These are phyloP conservation scores for Accipiter cooperii DNA, from an alignment of 2,113 vertebrate genomes.

Conservation along the genomic window DNA sequence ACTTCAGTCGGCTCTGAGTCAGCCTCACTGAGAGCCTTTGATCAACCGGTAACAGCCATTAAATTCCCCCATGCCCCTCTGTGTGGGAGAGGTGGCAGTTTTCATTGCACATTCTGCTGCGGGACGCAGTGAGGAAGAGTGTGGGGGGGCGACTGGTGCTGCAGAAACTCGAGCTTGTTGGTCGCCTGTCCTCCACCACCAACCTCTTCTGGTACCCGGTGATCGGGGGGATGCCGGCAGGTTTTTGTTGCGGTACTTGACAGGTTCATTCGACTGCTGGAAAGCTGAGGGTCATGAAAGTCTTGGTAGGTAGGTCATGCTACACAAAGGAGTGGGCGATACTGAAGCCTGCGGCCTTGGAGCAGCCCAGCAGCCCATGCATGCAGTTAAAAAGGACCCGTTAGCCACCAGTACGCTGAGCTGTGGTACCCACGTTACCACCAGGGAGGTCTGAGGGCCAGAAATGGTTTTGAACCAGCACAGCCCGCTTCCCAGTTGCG, in stretches of 20 bases:
- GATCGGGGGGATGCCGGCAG: fast-evolving
- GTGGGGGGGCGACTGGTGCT: neutral
- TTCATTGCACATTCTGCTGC: neutral
- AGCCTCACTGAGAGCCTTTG: slow-evolving; percentile 21
- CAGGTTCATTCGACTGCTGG: neutral
- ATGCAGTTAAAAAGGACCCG: neutral
- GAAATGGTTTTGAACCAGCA: neutral
- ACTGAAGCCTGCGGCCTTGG: neutral
- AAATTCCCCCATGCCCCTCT: neutral
- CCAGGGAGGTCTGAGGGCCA: neutral
- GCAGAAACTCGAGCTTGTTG: neutral
- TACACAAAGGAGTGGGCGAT: neutral
- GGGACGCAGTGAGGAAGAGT: neutral
- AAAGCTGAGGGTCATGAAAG: neutral
- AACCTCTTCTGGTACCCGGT: neutral
- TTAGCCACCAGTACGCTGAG: fast-evolving
- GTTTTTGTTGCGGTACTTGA: neutral
- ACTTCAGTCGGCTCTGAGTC: neutral
- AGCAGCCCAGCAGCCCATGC: neutral
- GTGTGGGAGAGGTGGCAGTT: neutral
- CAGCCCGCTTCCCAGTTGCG: neutral
- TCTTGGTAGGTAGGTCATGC: neutral
- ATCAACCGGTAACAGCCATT: neutral
- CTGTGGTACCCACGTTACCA: neutral
- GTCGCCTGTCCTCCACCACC: fast-evolving